These are phyloP conservation scores for Eristalis intricaria DNA, from an alignment of 2,888 invertebrate genomes.

Conservation along the genomic window DNA sequence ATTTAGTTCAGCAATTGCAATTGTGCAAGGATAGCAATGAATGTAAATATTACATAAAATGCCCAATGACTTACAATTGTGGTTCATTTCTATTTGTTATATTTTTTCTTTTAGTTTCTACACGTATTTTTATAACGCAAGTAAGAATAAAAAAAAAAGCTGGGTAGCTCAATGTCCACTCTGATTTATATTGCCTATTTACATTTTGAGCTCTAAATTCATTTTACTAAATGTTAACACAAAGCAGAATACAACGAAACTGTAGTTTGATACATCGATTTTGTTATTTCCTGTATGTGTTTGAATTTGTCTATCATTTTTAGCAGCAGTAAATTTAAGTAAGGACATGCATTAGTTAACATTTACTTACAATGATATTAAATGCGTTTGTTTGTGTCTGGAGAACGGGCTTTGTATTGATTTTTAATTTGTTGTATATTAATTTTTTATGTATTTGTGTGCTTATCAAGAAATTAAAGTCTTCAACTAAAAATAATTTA, in stretches of 20 bases:
- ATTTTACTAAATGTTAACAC: slow-evolving; percentile 14
- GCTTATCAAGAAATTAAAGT: slow-evolving; percentile 34
- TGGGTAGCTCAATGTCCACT: slow-evolving; percentile 14
- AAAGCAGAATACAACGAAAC: neutral
- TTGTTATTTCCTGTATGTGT: neutral
- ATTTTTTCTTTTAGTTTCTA: slow-evolving; percentile 11
- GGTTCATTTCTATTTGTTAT: neutral
- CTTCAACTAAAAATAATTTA: slow-evolving; percentile 36
- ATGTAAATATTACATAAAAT: slow-evolving; percentile 68
- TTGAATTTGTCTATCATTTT: neutral
- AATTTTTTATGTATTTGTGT: slow-evolving; percentile 44
- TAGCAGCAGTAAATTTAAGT: neutral
- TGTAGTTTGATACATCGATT: neutral
- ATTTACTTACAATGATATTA: slow-evolving; percentile 24
- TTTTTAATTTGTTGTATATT: neutral
- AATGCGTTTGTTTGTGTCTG: slow-evolving; percentile 28
- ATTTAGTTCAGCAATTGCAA: slow-evolving; percentile 17
- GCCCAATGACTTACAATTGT: slow-evolving; percentile 26
- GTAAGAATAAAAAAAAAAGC: slow-evolving; percentile 12
- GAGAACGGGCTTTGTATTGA: slow-evolving; percentile 49
- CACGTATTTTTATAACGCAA: slow-evolving; percentile 21
- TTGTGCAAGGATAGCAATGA: slow-evolving; percentile 52
- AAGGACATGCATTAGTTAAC: neutral
- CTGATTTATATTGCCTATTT: slow-evolving; percentile 35
- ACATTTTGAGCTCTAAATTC: slow-evolving; percentile 40